Conservation (phyloP, 2,888 invertebrate species). For the Tetheella fluctuosa region DNA sequence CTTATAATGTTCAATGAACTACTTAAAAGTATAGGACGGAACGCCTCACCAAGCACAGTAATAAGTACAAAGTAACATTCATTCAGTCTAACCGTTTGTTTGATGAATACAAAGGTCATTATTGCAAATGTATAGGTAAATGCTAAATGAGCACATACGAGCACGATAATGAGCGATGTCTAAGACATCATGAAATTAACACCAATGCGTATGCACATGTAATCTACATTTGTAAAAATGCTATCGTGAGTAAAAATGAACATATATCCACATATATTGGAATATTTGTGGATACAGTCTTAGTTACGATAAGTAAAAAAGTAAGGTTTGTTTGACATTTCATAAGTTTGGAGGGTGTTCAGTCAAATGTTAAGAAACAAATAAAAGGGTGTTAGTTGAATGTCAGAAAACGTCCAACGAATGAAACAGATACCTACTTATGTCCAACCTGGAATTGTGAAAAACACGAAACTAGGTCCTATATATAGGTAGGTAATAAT, state of each 20-base stretch:
- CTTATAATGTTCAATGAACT: slow-evolving; percentile 43
- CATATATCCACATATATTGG: not conserved
- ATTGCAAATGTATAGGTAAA: not conserved
- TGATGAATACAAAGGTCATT: not conserved
- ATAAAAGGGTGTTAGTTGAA: not conserved
- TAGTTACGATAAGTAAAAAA: not conserved
- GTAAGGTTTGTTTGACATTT: not conserved
- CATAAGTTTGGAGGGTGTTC: not conserved
- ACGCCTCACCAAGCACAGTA: not conserved
- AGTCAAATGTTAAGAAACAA: not conserved
- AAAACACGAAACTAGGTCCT: not conserved
- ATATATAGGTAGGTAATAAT: no score
- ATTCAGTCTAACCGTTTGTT: not conserved
- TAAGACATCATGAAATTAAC: slow-evolving; percentile 1
- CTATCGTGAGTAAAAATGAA: not conserved
- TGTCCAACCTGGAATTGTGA: not conserved
- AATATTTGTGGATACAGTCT: no score
- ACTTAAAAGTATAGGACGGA: slow-evolving; percentile 18
- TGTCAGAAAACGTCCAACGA: not conserved
- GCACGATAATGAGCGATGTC: not conserved
- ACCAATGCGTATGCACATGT: not conserved
- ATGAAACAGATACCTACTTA: not conserved
- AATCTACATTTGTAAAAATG: not conserved
- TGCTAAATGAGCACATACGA: not conserved
- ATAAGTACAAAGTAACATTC: not conserved